Percentiles rank a stretch among this genome's conserved stretches.
phyloP scores from a whole-genome alignment of 2,888 invertebrate species.

The Pseudococcus viburni region DNA sequence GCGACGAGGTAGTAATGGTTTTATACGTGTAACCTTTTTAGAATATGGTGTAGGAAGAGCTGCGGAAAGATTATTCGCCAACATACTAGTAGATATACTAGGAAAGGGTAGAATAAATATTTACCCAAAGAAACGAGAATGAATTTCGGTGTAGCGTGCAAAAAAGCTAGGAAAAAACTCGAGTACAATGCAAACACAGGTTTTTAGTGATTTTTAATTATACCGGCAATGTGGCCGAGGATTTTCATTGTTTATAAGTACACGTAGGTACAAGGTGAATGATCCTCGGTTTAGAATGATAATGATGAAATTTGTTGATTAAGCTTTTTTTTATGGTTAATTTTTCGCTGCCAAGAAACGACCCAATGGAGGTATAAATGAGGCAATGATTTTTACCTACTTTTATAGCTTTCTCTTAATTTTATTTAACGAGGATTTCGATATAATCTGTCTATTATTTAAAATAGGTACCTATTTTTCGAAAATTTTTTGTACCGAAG shows the following conservation, averaged over 20 bases:
- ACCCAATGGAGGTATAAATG: too few relatives aligned
- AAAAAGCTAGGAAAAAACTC: constrained; percentile 34
- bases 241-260: not conserved
- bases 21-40: constrained; percentile 41
- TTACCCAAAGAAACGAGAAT: constrained; percentile 56
- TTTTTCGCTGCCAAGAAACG: not conserved
- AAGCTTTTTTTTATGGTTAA: not conserved
- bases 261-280: not conserved
- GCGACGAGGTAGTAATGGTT: constrained; percentile 13
- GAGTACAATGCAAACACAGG: constrained; percentile 44
- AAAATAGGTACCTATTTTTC: too few relatives aligned
- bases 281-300: not conserved
- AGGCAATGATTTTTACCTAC: too few relatives aligned
- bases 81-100: not conserved
- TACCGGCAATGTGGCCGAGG: constrained; percentile 1
- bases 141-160: constrained; percentile 47
- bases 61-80: constrained; percentile 33
- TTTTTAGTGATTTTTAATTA: constrained; percentile 56
- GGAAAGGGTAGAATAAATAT: constrained; percentile 54
- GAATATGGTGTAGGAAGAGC: not conserved
- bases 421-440: too few relatives aligned
- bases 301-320: not conserved
- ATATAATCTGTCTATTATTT: too few relatives aligned
- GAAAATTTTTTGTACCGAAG: too few relatives aligned
- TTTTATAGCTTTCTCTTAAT: too few relatives aligned